Base-by-base conservation (phyloP, 2,797 vertebrate species). In the Clarias pachynema region DNA sequence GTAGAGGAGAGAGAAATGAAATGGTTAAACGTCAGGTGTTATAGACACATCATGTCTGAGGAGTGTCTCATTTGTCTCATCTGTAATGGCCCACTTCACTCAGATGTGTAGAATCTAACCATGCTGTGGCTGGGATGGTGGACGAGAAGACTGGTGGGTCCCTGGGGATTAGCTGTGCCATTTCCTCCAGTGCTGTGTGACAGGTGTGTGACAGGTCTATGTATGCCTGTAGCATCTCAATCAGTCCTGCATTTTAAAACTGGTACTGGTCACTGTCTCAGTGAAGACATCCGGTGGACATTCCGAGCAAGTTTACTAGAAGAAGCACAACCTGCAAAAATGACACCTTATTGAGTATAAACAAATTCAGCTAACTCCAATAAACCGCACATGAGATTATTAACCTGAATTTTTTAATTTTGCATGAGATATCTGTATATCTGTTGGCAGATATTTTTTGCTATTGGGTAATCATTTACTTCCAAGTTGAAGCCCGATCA, bases 121-220 rank as follows among this genome's bases (percentile, higher is more conserved):
- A 80, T 57, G 84, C 62, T 82, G 40, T 62, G 37, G 59, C 80
- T 88, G 24, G 73, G 66, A 65, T 73, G 68, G 75, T 84, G 60
- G 86, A 89, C 80, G 65, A 79, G 83, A 69, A 84, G 83, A 87
- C n/a, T 69, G 70, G 82, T 49, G 22, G 34, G 70, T 80, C 86
- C 37, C 37, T 56, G 70, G 77, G 31, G 65, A 83, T 53, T 65
- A 59, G 31, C 82, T n/a, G 82, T 74, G 78, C 78, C 86, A 81
- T 78, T 65, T 81, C 44, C 53, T 37, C 53, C 44, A 80, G 80
- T 78, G 85, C 73, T 66, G 68, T 14, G 53, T 84, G 87, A 86
- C 85, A 84, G 87, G 63, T 81, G 62, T 77, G 63, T 86, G 85
- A 86, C 87, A 88, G 82, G 82, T 60, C 85, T 68, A 73, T 80